phyloP scores from a whole-genome alignment of 2,888 invertebrate species.

The Brenthis ino region DNA sequence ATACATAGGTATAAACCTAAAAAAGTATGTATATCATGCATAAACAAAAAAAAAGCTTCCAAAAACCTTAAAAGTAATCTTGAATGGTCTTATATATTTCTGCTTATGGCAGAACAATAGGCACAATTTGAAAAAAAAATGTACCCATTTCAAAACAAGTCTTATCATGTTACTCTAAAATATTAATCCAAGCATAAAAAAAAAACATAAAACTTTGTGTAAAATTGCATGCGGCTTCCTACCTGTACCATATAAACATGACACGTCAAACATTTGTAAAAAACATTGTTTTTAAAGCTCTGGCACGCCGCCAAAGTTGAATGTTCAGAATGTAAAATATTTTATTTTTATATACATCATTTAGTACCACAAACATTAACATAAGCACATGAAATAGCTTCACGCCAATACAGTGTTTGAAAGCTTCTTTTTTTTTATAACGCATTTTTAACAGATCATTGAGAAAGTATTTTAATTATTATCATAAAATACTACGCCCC shows the following conservation, averaged over 20 bases:
- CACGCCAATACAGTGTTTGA: conserved; percentile 15
- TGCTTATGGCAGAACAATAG: not conserved
- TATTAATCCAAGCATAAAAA: conserved; percentile 11
- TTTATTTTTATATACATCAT: conserved; percentile 42
- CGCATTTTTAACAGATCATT: conserved; percentile 3
- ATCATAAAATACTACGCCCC: not conserved
- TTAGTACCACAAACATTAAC: conserved; percentile 34
- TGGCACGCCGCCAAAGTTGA: conserved; percentile 43
- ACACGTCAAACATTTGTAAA: conserved; percentile 39
- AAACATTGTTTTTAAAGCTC: conserved; percentile 40
- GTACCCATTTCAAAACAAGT: not conserved
- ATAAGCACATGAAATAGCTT: conserved; percentile 28
- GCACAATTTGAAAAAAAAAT: not conserved
- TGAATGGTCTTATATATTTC: not conserved
- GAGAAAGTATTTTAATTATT: conserved; percentile 12
- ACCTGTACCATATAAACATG: conserved; percentile 32
- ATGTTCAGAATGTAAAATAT: conserved; percentile 40
- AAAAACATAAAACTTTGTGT: conserved; percentile 12
- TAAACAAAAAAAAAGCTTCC: too few relatives aligned
- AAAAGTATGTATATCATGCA: too few relatives aligned
- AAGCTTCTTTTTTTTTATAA: conserved; percentile 13
- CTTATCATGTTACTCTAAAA: not conserved
- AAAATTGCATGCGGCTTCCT: conserved; percentile 22
- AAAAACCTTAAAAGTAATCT: not conserved
- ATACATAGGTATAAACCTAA: too few relatives aligned